Conservation (phyloP, 1,140 invertebrate genomes). For the Pseudomyrmex sp. region DNA sequence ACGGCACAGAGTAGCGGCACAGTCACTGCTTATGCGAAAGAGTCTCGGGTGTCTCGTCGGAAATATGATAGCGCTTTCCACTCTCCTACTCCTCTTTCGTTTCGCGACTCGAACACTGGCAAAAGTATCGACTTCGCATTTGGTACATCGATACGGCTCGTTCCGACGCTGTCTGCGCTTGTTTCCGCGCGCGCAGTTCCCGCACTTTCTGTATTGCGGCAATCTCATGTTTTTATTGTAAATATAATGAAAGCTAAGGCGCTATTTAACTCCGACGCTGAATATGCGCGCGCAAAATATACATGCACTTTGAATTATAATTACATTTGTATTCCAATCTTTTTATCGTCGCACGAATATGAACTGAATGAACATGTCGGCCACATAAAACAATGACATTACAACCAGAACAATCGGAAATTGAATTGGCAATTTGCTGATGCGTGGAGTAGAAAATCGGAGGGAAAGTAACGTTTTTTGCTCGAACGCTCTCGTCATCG, state of each 20-base stretch:
- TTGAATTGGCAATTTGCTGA: not conserved
- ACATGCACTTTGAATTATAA: no score
- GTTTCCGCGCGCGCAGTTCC: conserved; percentile 18
- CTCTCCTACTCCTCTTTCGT: not conserved
- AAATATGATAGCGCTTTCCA: conserved; percentile 68
- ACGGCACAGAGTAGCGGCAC: not conserved
- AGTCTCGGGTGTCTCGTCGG: conserved; percentile 51
- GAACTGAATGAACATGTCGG: not conserved
- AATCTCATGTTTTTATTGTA: not conserved
- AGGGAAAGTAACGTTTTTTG: conserved; percentile 16
- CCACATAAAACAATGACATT: not conserved
- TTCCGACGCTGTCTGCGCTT: conserved; percentile 34
- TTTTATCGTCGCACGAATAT: no score
- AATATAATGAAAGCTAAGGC: not conserved
- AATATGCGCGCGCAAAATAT: no score
- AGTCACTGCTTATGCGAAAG: conserved; percentile 62
- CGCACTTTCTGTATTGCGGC: not conserved
- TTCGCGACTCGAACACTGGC: conserved; percentile 47
- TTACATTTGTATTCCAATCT: no score
- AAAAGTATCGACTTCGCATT: conserved; percentile 71
- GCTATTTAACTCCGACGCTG: not conserved
- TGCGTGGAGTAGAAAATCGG: conserved; percentile 4
- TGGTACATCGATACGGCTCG: conserved; percentile 54
- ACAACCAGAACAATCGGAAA: not conserved
- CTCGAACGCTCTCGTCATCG: conserved; percentile 22